Evolutionary conservation across 2,888 invertebrate species (phyloP), one percentile per base, ranked within the genome.

Genomic region (Aplocera efformata): DNA sequence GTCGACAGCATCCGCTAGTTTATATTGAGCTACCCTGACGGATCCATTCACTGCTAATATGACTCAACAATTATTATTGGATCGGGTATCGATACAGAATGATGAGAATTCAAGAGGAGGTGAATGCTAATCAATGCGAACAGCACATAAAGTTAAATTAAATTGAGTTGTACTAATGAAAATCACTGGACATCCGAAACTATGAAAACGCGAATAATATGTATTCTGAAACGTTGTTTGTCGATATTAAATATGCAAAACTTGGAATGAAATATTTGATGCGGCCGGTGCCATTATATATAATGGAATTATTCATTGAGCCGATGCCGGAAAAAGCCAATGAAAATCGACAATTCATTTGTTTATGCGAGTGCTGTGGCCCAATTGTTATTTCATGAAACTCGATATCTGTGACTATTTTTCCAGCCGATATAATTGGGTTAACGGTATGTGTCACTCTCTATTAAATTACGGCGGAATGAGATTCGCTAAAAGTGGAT

Each of bases 301-400:
- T n/a, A 79, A 78, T 76, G 73, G 76, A 83, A 84, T 84, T 79
- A 85, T 84, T 84, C 79, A 84, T 79, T 73, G 69, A 68, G 58
- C 76, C 72, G 78, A 73, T 77, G 68, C 62, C 65, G 75, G 78
- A 78, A 81, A 82, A 80, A 80, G 79, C 79, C 74, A 74, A 68
- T 72, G 71, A 76, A 79, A 78, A 76, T 77, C 72, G 69, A 72
- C 78, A 76, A 73, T 83, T 83, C 77, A 80, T 84, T 84, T 81
- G 73, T 79, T 79, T 79, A 68, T 72, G 65, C 70, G 68, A 78
- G 61, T 73, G 66, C 67, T 75, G 79, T 60, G 75, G 77, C 72
- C 76, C 73, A 67, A 64, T 65, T 67, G 66, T 62, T 68, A 58
- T 74, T 73, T 75, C 72, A 71, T 67, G 67, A 59, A 51, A 60